Percentiles rank a stretch among this genome's conserved stretches.
These are phyloP conservation scores for Morus bassanus DNA, from an alignment of 2,797 vertebrate species.

Conservation along the genomic window DNA sequence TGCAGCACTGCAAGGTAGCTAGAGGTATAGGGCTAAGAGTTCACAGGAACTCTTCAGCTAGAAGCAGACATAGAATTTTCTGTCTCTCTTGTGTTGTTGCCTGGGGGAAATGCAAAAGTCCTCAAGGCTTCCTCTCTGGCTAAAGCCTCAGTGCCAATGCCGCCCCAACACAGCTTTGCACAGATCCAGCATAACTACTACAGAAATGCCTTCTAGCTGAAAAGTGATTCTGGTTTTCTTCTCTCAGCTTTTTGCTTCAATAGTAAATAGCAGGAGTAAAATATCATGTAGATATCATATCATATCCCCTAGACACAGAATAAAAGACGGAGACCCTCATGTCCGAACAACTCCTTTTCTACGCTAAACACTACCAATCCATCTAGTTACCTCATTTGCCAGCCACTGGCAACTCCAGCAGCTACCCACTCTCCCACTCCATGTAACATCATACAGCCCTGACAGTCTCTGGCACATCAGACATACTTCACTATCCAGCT, in stretches of 20 bases:
- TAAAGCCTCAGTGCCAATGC: not conserved
- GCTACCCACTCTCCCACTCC: not conserved
- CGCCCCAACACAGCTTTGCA: not conserved
- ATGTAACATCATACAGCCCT: not conserved
- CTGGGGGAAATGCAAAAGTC: not conserved
- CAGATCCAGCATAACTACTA: not conserved
- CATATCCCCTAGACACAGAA: not conserved
- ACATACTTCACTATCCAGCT: not conserved
- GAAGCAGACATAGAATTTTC: not conserved
- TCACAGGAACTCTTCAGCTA: not conserved
- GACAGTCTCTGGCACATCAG: not conserved
- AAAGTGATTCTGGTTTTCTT: not conserved
- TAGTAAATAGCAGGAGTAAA: not conserved
- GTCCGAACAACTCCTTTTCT: not conserved
- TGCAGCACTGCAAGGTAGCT: not conserved
- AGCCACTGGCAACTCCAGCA: not conserved
- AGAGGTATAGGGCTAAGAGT: not conserved
- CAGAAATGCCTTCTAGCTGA: not conserved
- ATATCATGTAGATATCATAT: not conserved
- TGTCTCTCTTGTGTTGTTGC: not conserved
- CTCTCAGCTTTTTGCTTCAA: not conserved
- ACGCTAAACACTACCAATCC: not conserved
- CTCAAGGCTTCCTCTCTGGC: not conserved
- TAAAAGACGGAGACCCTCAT: not conserved
- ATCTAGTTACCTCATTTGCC: not conserved